Evolutionary conservation across 2,797 vertebrate species (phyloP).

Genomic region (Potorous gilbertii): DNA sequence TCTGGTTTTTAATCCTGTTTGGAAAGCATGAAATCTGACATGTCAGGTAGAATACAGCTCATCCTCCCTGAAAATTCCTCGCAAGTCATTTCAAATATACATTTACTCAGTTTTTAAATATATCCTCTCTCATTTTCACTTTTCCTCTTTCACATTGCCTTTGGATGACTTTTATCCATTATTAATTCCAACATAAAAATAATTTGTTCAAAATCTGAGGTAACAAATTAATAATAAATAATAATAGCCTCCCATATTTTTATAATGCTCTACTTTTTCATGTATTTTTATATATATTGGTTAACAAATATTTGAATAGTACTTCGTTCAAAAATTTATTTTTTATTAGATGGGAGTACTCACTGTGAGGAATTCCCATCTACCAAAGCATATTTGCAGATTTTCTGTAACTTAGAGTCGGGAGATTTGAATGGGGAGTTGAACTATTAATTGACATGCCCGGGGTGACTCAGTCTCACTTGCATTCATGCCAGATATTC

Average conservation of each 20-base stretch:
- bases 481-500: background rate
- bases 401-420: background rate
- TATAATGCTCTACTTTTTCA: background rate
- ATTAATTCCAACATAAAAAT: background rate
- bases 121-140: background rate
- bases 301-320: background rate
- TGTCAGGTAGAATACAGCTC: background rate
- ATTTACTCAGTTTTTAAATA: background rate
- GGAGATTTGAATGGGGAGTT: background rate
- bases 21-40: background rate
- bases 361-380: background rate
- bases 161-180: background rate
- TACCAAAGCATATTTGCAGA: background rate
- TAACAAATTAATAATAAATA: background rate
- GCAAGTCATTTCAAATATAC: background rate
- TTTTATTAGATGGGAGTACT: background rate
- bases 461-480: background rate
- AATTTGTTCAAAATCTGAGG: background rate
- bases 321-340: background rate
- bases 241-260: background rate
- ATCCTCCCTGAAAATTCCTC: background rate
- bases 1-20: background rate
- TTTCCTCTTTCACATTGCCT: background rate
- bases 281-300: background rate
- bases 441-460: background rate